Percentiles rank a stretch among this genome's conserved stretches.
phyloP scores from a whole-genome alignment of 2,797 vertebrate genomes.

The Bradypodion ventrale region DNA sequence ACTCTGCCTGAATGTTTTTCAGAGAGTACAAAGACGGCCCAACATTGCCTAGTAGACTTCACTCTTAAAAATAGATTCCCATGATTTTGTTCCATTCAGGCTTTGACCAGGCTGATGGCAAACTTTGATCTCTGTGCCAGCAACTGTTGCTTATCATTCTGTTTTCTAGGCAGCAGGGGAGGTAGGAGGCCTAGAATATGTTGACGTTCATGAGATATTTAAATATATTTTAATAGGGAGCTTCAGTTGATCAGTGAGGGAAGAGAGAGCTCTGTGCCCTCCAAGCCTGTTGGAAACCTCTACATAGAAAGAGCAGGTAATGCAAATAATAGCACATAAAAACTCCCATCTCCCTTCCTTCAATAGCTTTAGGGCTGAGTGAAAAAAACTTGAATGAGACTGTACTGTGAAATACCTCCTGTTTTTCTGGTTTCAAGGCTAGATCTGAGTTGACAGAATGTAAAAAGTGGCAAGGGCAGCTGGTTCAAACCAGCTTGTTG shows the following conservation, averaged over 20 bases:
- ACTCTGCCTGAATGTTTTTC: not conserved
- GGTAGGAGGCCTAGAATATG: not conserved
- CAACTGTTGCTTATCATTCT: no score
- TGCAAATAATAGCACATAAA: not conserved
- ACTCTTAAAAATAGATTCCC: not conserved
- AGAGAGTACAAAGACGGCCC: no score
- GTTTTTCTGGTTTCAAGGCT: not conserved
- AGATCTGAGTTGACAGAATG: not conserved
- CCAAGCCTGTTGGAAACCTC: not conserved
- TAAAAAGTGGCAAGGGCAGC: not conserved
- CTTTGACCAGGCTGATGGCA: not conserved
- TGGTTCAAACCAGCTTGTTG: not conserved
- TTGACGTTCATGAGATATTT: not conserved
- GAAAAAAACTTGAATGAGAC: not conserved
- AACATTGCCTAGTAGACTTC: not conserved
- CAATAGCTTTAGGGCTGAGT: not conserved
- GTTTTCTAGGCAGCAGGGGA: not conserved
- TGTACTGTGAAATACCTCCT: not conserved
- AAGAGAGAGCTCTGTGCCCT: not conserved
- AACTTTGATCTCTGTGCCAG: not conserved
- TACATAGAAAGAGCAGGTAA: not conserved
- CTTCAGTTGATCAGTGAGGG: not conserved
- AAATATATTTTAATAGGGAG: not conserved
- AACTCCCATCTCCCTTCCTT: not conserved
- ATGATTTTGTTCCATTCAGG: not conserved